Base-by-base conservation (phyloP, 2,797 vertebrate genomes). In the Rhinichthys osculus region DNA sequence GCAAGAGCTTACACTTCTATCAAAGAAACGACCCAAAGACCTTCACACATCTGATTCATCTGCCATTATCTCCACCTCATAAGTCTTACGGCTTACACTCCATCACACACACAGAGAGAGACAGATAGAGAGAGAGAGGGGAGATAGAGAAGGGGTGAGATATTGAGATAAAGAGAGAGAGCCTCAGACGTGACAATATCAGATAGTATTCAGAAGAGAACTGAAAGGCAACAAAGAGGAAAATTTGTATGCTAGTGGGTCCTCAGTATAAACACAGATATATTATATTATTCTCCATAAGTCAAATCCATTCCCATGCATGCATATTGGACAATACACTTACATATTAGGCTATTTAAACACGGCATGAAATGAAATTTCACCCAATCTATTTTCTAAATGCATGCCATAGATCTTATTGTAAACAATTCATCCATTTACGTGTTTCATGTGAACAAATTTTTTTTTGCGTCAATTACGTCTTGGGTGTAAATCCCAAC, bases 1-100 rank as follows among this genome's bases (percentile, higher is more conserved):
- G 77, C 82, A 87, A 76, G 78, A 77, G 47, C 47, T 66, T 66
- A 67, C 59, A 47, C 78, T 71, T 87, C 54, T 76, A 69, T 80
- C 82, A 76, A 47, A 73, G 59, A 30, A 74, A 81, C 7, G 78
- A 69, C 82, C 86, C 21, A 59, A 50, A 81, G 86, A 76, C 82
- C 86, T 87, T 87, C 77, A 87, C 69, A 81, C 82, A 80, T 80
- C 38, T 59, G 50, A 78, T 84, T 76, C 77, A 84, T 78, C 62
- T 83, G 77, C 78, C 72, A 81, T 84, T 84, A 87, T 81, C 52
- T 87, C 70, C 50, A 74, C 70, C 74, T 84, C 86, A 87, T 79
- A 74, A 73, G 72, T 83, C 70, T 81, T 81, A 84, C 59, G 67
- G 81, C 57, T 74, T 40, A 85, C 83, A 85, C 76, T 85, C 40